Evolutionary conservation across 2,888 invertebrate genomes (phyloP), one percentile per base, ranked within the genome.

Genomic region (Octonoba sinensis): DNA sequence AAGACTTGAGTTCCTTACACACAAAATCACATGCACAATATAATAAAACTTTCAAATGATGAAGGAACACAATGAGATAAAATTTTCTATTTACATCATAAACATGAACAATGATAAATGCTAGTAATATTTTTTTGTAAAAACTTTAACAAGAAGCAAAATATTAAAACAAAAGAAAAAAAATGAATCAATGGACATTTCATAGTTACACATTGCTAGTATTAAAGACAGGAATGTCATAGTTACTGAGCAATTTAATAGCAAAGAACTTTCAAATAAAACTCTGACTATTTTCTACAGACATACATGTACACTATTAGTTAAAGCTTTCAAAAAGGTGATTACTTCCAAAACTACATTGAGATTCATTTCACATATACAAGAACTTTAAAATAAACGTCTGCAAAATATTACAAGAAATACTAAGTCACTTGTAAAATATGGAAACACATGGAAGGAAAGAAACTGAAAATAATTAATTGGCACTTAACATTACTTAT

Each of bases 31-130:
- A 57, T 56, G 46, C 44, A 22, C 24, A 57, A 70, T 36, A 70
- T 57, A 59, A 70, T 70, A 70, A 70, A 59, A 70, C 59, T 70
- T 70, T 69, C 51, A 44, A 47, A 70, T 59, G 70, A 70, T 57
- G 59, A 46, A 70, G 70, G 70, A 70, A 70, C 70, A 59, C 57
- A 67, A 56, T 56, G 27, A 69, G 57, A 69, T 11, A 11, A 36
- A 56, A 51, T 56, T 69, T 59, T 59, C 22, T 56, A 56, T 56
- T n/a, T 46, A 70, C 70, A 70, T 24, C 59, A 70, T 24, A 57
- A 57, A 70, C 59, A 70, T 70, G 46, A 46, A 69, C 56, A 56
- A 70, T 47, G 47, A 44, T 47, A 70, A 70, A 59, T 70, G 57
- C 46, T 59, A 70, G 46, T 46, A 70, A 70, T 44, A 70, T 44